Evolutionary conservation across 1,140 invertebrate species (phyloP).

Genomic region (Macrosteles quadrilineatus): DNA sequence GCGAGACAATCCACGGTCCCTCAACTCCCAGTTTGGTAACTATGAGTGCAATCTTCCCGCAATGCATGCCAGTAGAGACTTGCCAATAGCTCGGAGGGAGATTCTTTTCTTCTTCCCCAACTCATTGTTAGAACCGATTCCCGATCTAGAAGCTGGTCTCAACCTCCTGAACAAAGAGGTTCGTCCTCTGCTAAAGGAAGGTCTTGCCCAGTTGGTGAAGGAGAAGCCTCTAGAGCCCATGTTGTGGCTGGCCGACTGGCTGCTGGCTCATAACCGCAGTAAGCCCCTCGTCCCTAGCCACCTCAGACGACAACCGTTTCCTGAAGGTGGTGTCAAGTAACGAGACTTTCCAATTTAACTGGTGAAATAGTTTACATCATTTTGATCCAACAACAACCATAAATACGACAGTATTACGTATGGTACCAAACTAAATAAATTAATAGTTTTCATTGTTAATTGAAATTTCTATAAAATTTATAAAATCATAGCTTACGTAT

Average conservation of each 20-base stretch:
- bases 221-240: constrained; percentile 73
- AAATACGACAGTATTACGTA: too few relatives aligned
- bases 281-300: constrained; percentile 57
- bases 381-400: too few relatives aligned
- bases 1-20: constrained; percentile 69
- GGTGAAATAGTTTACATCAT: too few relatives aligned
- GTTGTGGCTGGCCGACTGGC: constrained; percentile 75
- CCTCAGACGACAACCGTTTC: constrained; percentile 1
- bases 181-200: constrained; percentile 65
- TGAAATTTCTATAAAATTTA: too few relatives aligned
- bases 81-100: constrained; percentile 72
- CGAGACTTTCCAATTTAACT: too few relatives aligned
- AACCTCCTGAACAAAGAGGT: constrained; percentile 69
- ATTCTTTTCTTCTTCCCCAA: constrained; percentile 88
- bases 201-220: constrained; percentile 67
- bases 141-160: constrained; percentile 55
- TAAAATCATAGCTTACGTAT: too few relatives aligned
- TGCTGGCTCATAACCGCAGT: constrained; percentile 73
- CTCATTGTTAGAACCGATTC: constrained; percentile 67
- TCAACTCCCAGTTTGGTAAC: constrained; percentile 69
- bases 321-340: too few relatives aligned
- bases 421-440: too few relatives aligned
- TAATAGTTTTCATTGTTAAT: too few relatives aligned
- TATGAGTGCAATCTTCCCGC: constrained; percentile 67
- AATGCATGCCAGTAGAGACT: constrained; percentile 79